Percentiles rank a stretch among this genome's conserved stretches.
phyloP scores from a whole-genome alignment of 2,888 invertebrate genomes.

The Drosophila atroscutellata region DNA sequence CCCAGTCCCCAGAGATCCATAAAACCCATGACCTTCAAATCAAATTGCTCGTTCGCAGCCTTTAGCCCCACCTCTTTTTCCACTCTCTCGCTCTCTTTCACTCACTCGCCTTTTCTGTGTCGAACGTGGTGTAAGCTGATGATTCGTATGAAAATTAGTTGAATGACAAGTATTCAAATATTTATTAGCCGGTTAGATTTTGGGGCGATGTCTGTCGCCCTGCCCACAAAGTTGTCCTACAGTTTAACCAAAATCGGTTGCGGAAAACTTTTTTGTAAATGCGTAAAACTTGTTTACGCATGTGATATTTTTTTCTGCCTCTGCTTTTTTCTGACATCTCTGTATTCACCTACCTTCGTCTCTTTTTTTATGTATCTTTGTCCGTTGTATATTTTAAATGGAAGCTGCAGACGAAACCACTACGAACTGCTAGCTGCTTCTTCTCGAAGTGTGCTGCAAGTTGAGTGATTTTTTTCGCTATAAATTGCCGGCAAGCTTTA shows the following conservation, averaged over 20 bases:
- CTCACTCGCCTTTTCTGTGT: background rate
- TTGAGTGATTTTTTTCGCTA: conserved; percentile 72
- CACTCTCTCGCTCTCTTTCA: background rate
- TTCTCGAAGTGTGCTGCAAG: conserved; percentile 54
- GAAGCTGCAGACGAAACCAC: conserved; percentile 50
- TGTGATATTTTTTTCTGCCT: conserved; percentile 33
- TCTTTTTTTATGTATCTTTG: conserved; percentile 26
- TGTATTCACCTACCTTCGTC: conserved; percentile 34
- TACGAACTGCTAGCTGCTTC: conserved; percentile 21
- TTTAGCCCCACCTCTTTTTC: background rate
- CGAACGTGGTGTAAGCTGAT: conserved; percentile 22
- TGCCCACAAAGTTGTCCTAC: conserved; percentile 51
- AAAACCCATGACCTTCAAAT: conserved; percentile 42
- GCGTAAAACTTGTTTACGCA: conserved; percentile 78
- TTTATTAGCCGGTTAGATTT: conserved; percentile 39
- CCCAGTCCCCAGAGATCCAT: conserved; percentile 7
- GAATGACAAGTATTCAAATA: conserved; percentile 41
- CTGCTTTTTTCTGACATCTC: conserved; percentile 34
- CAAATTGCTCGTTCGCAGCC: conserved; percentile 31
- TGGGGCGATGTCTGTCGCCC: conserved; percentile 15
- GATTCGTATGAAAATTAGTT: conserved; percentile 47
- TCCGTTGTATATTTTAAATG: conserved; percentile 47
- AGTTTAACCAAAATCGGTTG: conserved; percentile 47
- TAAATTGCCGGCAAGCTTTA: conserved; percentile 79
- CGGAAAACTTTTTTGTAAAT: conserved; percentile 76